Evolutionary conservation across 2,888 invertebrate species (phyloP), one percentile per base, ranked within the genome.

Genomic region (Netelia fuscicornis): DNA sequence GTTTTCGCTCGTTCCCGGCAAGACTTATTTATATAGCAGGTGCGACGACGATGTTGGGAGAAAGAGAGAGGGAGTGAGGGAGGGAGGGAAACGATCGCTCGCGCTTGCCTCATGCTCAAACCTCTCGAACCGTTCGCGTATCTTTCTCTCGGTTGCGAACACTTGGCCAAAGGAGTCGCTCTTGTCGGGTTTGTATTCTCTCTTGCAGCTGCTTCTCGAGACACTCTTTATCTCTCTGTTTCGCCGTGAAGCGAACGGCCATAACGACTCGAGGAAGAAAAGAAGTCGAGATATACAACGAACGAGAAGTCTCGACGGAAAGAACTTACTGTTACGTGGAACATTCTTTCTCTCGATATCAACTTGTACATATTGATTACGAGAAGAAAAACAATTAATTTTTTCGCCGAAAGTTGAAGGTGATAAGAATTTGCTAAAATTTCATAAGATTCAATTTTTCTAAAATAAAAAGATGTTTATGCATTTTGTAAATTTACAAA

Each of bases 181-280:
- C 25, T 76, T 17, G 64, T 64, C 64, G 64, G 30, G 30, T 3
- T 30, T 30, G 30, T 78, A 37, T 25, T 44, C 71, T 54, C 79
- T 79, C 76, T 71, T 54, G 82, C 85, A 82, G 85, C 85, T 82
- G 85, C 85, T 85, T 70, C 13, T 58, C 70, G 74, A 64, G 70
- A 70, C 30, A 67, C 77, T 23, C 56, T 72, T 74, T 78, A 64
- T 78, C 58, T 77, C 30, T 37, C 68, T 30, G 30, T 10, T 48
- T 25, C 68, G 17, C 23, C 58, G 58, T 20, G 58, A 3, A 58
- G 58, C 9, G 58, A 30, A 44, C 9, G 23, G 54, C 62, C 42
- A 5, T 20, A 64, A 54, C 52, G 25, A 76, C n/a, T 58, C 58
- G 9, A 44, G 20, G 58, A 58, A 58, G 58, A 58, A 58, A 54